Percentiles rank a stretch among this genome's conserved stretches.
phyloP scores from a whole-genome alignment of 1,140 invertebrate species.

The Solenopsis fugax region DNA sequence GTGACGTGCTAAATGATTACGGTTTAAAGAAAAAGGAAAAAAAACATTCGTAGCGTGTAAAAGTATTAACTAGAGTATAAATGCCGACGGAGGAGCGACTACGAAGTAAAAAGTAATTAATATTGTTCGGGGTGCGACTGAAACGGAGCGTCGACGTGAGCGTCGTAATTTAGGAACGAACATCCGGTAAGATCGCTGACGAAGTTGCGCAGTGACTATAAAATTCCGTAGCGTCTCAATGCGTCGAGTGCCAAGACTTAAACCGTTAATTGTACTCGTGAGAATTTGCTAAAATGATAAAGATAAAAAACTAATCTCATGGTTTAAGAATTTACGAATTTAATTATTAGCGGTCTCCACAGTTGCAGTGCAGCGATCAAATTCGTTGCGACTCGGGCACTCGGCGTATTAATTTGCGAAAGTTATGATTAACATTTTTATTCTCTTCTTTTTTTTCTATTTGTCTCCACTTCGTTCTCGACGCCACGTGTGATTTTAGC shows the following conservation, averaged over 20 bases:
- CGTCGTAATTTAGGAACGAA: constrained; percentile 57
- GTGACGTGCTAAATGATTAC: constrained; percentile 73
- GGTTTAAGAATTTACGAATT: background rate
- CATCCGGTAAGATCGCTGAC: constrained; percentile 70
- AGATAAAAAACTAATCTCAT: background rate
- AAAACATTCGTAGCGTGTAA: constrained; percentile 79
- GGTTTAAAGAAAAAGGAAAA: constrained; percentile 62
- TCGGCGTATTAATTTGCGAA: constrained; percentile 23
- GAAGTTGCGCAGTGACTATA: constrained; percentile 54
- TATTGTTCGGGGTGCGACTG: constrained; percentile 67
- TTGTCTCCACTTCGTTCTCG: background rate
- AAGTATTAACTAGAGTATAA: constrained; percentile 79
- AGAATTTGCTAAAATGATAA: background rate
- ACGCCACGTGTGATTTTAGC: background rate
- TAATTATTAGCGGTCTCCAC: background rate
- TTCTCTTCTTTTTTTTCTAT: background rate
- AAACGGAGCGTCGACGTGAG: constrained; percentile 57
- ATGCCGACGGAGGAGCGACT: constrained; percentile 65
- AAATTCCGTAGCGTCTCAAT: background rate
- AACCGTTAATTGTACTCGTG: background rate
- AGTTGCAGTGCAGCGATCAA: background rate
- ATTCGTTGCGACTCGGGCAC: background rate
- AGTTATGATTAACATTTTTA: background rate
- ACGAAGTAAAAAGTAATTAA: constrained; percentile 65
- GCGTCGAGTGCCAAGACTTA: background rate